Evolutionary conservation across 1,140 invertebrate species (phyloP).

Genomic region (Stegodyphus mimosarum): DNA sequence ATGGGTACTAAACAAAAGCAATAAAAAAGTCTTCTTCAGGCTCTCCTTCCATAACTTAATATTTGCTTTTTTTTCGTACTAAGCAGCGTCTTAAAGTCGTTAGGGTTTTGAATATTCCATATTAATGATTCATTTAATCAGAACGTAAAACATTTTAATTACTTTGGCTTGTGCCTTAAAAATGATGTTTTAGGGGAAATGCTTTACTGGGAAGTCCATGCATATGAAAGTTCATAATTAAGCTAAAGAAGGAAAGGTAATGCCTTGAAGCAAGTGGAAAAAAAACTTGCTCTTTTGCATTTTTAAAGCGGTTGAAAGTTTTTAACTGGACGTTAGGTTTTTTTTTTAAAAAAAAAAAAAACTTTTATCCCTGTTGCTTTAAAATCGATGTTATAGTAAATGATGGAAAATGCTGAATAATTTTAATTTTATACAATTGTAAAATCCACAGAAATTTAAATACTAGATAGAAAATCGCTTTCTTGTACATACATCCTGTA

Average conservation of each 20-base stretch:
- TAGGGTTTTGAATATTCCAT: constrained; percentile 59
- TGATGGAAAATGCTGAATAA: no score
- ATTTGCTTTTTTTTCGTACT: no score
- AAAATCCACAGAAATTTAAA: no score
- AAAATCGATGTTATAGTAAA: no score
- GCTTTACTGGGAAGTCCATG: constrained; percentile 19
- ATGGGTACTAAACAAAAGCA: no score
- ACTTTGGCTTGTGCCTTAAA: constrained; percentile 59
- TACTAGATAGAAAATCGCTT: no score
- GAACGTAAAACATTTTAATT: constrained; percentile 61
- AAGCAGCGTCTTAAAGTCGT: constrained; percentile 30
- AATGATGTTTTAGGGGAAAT: constrained; percentile 14
- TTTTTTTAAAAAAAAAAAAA: no score
- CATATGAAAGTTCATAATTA: constrained; percentile 56
- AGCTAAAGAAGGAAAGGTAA: background rate
- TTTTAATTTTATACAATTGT: no score
- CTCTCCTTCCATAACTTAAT: background rate
- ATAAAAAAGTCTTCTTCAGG: no score
- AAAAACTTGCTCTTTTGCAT: constrained; percentile 18
- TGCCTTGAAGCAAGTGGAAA: background rate
- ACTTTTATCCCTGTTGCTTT: no score
- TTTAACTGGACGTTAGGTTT: background rate
- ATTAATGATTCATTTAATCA: constrained; percentile 61
- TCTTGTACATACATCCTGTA: no score
- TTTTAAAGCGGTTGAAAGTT: background rate